Percentiles rank a stretch among this genome's conserved stretches.
Conservation (phyloP, 2,113 vertebrate genomes). For the Amazona vittata region DNA sequence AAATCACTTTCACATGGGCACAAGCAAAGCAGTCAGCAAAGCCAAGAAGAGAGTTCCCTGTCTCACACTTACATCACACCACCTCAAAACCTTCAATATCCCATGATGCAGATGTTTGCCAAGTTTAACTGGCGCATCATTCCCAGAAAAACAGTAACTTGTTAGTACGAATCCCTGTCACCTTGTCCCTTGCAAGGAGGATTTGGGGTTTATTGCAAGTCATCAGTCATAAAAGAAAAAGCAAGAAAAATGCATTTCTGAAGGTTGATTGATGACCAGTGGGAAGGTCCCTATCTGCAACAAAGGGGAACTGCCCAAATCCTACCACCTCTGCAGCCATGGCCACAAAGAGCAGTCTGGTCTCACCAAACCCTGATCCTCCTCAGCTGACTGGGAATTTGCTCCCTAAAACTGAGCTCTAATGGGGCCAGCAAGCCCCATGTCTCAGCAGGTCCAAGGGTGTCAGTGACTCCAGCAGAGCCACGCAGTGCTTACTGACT, state of each 20-base stretch:
- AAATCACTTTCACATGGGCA: background rate
- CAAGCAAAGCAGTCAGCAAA: background rate
- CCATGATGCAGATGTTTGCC: background rate
- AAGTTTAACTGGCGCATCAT: background rate
- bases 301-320: background rate
- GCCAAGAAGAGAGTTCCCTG: background rate
- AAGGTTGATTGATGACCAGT: background rate
- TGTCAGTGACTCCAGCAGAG: accelerated
- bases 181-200: background rate
- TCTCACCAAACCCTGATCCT: background rate
- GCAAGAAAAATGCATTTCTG: accelerated
- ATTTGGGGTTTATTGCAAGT: background rate
- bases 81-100: background rate
- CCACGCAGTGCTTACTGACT: accelerated
- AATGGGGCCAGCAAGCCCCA: background rate
- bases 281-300: background rate
- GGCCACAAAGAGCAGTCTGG: background rate
- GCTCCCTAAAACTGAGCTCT: background rate
- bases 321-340: background rate
- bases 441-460: background rate
- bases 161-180: background rate
- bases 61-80: background rate
- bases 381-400: background rate
- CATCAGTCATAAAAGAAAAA: background rate
- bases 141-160: background rate